These are phyloP conservation scores for Macrostomum cliftonense DNA, from an alignment of 2,888 invertebrate species.

Conservation along the genomic window DNA sequence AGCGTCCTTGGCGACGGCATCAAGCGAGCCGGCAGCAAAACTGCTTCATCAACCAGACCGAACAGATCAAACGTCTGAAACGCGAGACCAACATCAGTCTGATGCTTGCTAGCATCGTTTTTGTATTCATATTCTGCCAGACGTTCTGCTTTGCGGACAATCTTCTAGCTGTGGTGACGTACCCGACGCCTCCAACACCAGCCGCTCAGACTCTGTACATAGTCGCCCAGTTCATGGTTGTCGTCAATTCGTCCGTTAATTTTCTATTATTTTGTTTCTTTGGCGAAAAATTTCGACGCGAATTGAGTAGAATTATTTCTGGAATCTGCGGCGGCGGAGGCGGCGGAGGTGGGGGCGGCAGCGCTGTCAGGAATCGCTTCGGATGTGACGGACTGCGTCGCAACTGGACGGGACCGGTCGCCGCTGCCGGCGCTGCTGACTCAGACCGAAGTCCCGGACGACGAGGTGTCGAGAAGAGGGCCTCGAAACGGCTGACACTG, in stretches of 20 bases:
- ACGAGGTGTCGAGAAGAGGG: neutral
- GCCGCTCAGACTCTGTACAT: conserved; percentile 13
- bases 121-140: conserved; percentile 82
- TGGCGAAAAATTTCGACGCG: conserved; percentile 25
- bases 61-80: conserved; percentile 14
- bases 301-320: too few relatives aligned
- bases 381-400: neutral
- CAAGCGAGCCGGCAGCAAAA: too few relatives aligned
- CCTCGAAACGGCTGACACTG: too few relatives aligned
- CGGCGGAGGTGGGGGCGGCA: conserved; percentile 1
- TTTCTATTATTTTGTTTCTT: conserved; percentile 29
- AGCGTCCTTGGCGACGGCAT: neutral
- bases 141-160: conserved; percentile 65
- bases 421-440: too few relatives aligned
- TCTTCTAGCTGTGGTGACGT: conserved; percentile 38
- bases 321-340: neutral
- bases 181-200: neutral
- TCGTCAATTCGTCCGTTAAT: conserved; percentile 28
- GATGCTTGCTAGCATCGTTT: conserved; percentile 78
- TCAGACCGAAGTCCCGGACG: too few relatives aligned
- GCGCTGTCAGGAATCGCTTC: neutral
- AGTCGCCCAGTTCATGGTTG: conserved; percentile 23
- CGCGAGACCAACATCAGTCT: conserved; percentile 80
- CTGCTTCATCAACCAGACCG: too few relatives aligned
- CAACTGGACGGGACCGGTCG: neutral